Evolutionary conservation across 2,113 vertebrate genomes (phyloP).

Genomic region (Daboia siamensis): DNA sequence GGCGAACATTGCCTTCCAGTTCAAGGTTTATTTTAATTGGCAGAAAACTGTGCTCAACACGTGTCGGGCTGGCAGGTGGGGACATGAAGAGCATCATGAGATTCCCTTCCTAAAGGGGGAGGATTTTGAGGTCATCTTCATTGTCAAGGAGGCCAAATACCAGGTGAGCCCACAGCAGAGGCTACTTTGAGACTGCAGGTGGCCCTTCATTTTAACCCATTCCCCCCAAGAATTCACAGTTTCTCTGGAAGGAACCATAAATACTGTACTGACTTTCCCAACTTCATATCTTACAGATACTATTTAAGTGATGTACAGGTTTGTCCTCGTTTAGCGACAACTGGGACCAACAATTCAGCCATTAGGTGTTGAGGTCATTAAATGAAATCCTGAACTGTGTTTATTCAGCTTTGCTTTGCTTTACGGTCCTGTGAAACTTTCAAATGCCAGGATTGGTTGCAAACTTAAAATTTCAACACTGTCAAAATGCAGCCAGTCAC

Average conservation of each 20-base stretch:
- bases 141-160: constrained; percentile 58
- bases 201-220: too few species aligned
- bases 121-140: constrained; percentile 76
- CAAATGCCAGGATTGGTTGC: too few species aligned
- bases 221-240: too few species aligned
- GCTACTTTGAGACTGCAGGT: not conserved
- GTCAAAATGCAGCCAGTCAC: too few species aligned
- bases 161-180: constrained; percentile 61
- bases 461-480: too few species aligned
- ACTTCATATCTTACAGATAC: not conserved
- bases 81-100: constrained; percentile 66
- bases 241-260: not conserved
- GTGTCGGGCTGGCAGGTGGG: constrained; percentile 67
- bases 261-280: not conserved
- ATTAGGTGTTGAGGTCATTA: not conserved
- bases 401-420: too few species aligned
- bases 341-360: not conserved
- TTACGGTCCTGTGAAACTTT: too few species aligned
- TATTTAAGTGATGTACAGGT: not conserved
- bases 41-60: constrained; percentile 80
- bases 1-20: constrained; percentile 75
- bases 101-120: constrained; percentile 75
- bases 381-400: too few species aligned
- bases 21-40: constrained; percentile 79
- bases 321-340: not conserved